Percentiles rank a stretch among this genome's conserved stretches.
phyloP scores from a whole-genome alignment of 2,113 vertebrate genomes.

The Rhodinocichla rosea region DNA sequence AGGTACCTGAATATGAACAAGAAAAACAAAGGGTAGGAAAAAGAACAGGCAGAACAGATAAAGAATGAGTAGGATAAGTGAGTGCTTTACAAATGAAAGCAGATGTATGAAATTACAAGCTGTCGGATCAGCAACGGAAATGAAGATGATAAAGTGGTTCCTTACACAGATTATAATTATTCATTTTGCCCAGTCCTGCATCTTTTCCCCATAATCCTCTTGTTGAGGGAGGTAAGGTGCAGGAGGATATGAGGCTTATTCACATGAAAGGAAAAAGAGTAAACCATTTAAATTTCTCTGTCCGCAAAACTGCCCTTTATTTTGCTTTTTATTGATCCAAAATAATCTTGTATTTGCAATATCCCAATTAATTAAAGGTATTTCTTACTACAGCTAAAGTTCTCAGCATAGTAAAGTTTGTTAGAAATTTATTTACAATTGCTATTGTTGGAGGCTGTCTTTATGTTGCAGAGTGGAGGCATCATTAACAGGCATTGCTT shows the following conservation, averaged over 20 bases:
- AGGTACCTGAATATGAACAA: constrained; percentile 63
- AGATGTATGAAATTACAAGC: constrained; percentile 97
- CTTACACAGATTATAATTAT: constrained; percentile 87
- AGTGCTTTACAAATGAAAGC: constrained; percentile 93
- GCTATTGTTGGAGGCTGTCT: constrained; percentile 24
- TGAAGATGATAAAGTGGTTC: constrained; percentile 90
- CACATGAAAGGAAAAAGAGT: constrained; percentile 50
- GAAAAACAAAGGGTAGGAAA: constrained; percentile 69
- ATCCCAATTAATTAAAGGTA: constrained; percentile 60
- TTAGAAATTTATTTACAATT: constrained; percentile 51
- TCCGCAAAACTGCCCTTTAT: constrained; percentile 41
- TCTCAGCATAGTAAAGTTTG: constrained; percentile 65
- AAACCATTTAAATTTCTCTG: constrained; percentile 39
- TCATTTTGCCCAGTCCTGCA: constrained; percentile 80
- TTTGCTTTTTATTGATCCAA: constrained; percentile 41
- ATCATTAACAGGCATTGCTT: constrained; percentile 46
- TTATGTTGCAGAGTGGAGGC: constrained; percentile 34
- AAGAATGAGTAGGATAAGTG: constrained; percentile 78
- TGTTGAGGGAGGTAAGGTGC: constrained; percentile 28
- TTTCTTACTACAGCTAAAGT: constrained; percentile 76
- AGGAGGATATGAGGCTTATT: constrained; percentile 49
- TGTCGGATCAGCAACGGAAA: constrained; percentile 89
- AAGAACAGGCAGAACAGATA: constrained; percentile 69
- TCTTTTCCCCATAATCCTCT: constrained; percentile 69
- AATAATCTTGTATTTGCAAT: constrained; percentile 71